Evolutionary conservation across 2,888 invertebrate genomes (phyloP).

Genomic region (Erynnis tages): DNA sequence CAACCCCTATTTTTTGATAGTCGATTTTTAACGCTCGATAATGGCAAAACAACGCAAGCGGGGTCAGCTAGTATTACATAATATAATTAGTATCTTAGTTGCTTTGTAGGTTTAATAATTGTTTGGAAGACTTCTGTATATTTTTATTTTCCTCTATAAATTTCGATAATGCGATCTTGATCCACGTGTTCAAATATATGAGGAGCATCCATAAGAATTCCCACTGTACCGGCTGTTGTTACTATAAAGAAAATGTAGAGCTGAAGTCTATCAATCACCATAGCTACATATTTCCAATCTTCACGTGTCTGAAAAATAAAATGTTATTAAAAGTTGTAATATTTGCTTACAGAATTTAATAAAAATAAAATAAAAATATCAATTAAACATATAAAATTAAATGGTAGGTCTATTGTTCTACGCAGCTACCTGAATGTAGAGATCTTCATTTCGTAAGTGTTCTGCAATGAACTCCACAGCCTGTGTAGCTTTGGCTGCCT

Average conservation of each 20-base stretch:
- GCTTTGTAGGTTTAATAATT: neutral
- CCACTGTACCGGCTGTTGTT: constrained; percentile 96
- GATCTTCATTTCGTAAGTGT: constrained; percentile 98
- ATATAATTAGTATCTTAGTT: constrained; percentile 1
- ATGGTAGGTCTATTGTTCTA: no score
- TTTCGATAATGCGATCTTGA: constrained; percentile 97
- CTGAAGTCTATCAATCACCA: constrained; percentile 98
- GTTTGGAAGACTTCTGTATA: constrained; percentile 4
- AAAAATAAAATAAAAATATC: no score
- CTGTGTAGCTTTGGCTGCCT: constrained; percentile 97
- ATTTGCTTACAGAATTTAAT: no score
- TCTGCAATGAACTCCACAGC: constrained; percentile 99
- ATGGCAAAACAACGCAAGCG: no score
- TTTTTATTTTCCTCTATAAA: constrained; percentile 93
- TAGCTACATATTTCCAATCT: constrained; percentile 99
- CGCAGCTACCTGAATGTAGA: constrained; percentile 98
- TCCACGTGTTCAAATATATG: constrained; percentile 99
- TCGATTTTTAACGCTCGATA: no score
- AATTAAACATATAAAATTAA: no score
- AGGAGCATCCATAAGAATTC: constrained; percentile 98
- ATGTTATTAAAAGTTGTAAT: no score
- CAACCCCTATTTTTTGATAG: no score
- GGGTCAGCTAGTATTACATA: no score
- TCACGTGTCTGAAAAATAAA: constrained; percentile 99
- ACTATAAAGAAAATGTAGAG: constrained; percentile 98